Evolutionary conservation across 1,140 invertebrate genomes (phyloP), one percentile per base, ranked within the genome.

Genomic region (Lasioglossum baleicum): DNA sequence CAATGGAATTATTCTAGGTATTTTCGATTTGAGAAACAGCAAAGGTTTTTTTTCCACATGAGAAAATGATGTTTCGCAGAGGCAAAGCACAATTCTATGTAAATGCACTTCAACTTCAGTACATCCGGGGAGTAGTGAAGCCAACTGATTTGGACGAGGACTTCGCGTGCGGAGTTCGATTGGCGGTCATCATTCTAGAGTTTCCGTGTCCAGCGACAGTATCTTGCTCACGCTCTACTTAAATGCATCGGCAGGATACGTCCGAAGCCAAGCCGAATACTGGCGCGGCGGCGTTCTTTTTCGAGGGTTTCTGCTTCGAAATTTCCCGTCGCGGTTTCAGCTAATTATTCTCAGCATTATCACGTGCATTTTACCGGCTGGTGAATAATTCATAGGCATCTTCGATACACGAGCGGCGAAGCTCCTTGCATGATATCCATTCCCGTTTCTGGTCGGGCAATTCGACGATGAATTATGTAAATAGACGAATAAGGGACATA

Each of bases 311-410:
- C 65, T 10, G 11, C 17, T 31, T 44, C 53, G 20, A 61, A 76
- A 68, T 63, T 67, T 10, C 7, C 22, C 40, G n/a, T 15, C 64
- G 40, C 22, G 66, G 20, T 58, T 35, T 10, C 65, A n/a, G 20
- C 65, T 78, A 72, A 78, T 72, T 78, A 78, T 78, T 78, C 75
- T 26, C 66, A 4, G 13, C 60, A 72, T 64, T 78, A 78, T 77
- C 68, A 64, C 60, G 60, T 56, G 48, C 58, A 64, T 64, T 78
- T 53, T 42, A 51, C 53, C 61, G 22, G n/a, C 42, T 53, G 44
- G n/a, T 78, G 68, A 78, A 78, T 78, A 53, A 78, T 78, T 78
- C 68, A 78, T 72, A 31, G 60, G n/a, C 22, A 63, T 70, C 58
- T 71, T 53, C 75, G 75, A 78, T 71, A 72, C 60, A 72, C 58